Evolutionary conservation across 2,888 invertebrate species (phyloP).

Genomic region (Isoperla grammatica): DNA sequence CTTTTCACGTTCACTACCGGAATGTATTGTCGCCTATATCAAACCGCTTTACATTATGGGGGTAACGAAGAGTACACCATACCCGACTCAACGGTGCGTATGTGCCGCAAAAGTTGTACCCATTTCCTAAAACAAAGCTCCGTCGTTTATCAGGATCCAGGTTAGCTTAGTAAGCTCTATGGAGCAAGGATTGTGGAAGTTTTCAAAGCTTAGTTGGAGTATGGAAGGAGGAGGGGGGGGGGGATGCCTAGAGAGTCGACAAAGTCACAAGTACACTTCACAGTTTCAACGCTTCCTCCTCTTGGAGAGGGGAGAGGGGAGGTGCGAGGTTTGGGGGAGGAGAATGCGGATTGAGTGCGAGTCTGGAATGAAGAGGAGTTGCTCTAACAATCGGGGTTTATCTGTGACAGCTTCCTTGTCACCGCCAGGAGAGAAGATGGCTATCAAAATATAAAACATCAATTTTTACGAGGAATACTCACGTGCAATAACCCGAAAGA

Average conservation of each 20-base stretch:
- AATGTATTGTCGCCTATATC: conserved; percentile 6
- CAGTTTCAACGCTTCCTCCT: conserved; percentile 11
- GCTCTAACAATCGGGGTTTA: conserved; percentile 5
- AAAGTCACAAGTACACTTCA: conserved; percentile 23
- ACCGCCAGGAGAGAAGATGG: neutral
- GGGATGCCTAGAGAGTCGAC: conserved; percentile 6
- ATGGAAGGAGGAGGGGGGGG: neutral
- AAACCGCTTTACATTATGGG: neutral
- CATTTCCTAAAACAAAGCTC: conserved; percentile 5
- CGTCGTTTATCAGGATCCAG: conserved; percentile 16
- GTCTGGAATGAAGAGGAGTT: conserved; percentile 8
- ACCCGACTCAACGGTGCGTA: neutral
- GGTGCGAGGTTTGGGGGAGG: neutral
- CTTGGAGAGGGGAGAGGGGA: neutral
- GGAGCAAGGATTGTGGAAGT: conserved; percentile 10
- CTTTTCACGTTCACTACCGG: neutral
- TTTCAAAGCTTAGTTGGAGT: conserved; percentile 12
- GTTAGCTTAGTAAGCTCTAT: conserved; percentile 9
- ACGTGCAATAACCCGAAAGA: neutral
- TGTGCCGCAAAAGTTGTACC: conserved; percentile 4
- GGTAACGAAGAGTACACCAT: neutral
- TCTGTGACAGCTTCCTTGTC: neutral
- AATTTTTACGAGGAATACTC: conserved; percentile 2
- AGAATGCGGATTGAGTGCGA: neutral
- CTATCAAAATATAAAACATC: conserved; percentile 4